Percentiles rank a stretch among this genome's conserved stretches.
Evolutionary conservation across 2,797 vertebrate species (phyloP).

Genomic region (Xiphophorus birchmanni): DNA sequence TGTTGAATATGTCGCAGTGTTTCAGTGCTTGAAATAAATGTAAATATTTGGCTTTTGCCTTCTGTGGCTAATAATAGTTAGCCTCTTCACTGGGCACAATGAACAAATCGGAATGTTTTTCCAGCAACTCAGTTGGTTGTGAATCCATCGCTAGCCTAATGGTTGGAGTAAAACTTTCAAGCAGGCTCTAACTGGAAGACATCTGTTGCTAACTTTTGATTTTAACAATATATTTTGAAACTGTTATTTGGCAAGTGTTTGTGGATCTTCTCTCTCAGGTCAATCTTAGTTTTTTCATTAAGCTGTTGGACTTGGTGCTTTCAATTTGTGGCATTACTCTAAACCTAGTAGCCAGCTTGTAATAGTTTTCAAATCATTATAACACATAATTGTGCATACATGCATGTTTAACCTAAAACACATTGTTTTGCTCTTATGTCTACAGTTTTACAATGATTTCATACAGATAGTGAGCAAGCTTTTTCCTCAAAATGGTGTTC

Average conservation of each 20-base stretch:
- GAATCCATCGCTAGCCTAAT: background rate
- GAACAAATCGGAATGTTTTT: background rate
- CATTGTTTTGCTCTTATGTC: background rate
- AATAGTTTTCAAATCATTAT: background rate
- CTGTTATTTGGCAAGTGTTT: background rate
- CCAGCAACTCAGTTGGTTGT: background rate
- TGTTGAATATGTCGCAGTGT: background rate
- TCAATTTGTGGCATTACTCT: background rate
- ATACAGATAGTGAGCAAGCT: background rate
- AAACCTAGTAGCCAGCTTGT: background rate
- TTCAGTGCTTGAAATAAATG: background rate
- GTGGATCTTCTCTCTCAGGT: too few relatives aligned
- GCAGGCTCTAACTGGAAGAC: background rate
- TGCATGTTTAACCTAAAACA: background rate
- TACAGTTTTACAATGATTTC: background rate
- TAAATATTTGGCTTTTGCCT: background rate
- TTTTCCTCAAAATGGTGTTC: background rate
- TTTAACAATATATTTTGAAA: background rate
- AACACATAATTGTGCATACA: background rate
- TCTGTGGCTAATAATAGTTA: background rate
- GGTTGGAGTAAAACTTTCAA: background rate
- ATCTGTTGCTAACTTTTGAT: background rate
- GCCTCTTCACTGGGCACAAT: background rate
- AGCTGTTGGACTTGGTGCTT: background rate
- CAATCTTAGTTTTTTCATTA: background rate